These are phyloP conservation scores for Monopterus albus DNA, from an alignment of 2,113 vertebrate genomes.

Conservation along the genomic window DNA sequence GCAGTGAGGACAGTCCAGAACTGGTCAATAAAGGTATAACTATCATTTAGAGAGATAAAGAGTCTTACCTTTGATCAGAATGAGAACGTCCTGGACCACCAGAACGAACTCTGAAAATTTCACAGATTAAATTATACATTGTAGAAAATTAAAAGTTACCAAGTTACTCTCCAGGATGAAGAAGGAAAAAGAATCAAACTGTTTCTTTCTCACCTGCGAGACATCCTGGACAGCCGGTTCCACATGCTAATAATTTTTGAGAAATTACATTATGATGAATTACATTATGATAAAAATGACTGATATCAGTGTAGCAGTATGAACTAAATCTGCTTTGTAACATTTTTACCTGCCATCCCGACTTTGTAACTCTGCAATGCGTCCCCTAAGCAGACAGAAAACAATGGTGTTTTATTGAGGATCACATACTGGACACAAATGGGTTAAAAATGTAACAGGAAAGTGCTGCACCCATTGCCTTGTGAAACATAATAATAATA, in stretches of 20 bases:
- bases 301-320: background rate
- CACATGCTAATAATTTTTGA: constrained; percentile 60
- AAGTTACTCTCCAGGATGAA: background rate
- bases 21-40: background rate
- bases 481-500: too few species aligned
- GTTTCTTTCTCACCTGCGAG: constrained; percentile 64
- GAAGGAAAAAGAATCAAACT: too few species aligned
- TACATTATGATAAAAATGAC: too few species aligned
- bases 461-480: too few species aligned
- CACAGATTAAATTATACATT: background rate
- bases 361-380: constrained; percentile 68
- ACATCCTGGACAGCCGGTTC: constrained; percentile 73
- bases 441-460: too few species aligned
- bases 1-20: background rate
- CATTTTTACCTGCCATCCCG: constrained; percentile 62
- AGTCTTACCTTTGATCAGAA: constrained; percentile 56
- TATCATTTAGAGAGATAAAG: background rate
- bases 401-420: background rate
- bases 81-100: constrained; percentile 3
- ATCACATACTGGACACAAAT: background rate
- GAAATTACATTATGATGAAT: background rate
- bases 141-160: too few species aligned
- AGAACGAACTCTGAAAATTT: constrained; percentile 48
- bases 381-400: constrained; percentile 42
- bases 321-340: background rate